Percentiles rank a stretch among this genome's conserved stretches.
phyloP scores from a whole-genome alignment of 2,113 vertebrate species.

The Coptodon rendalli region DNA sequence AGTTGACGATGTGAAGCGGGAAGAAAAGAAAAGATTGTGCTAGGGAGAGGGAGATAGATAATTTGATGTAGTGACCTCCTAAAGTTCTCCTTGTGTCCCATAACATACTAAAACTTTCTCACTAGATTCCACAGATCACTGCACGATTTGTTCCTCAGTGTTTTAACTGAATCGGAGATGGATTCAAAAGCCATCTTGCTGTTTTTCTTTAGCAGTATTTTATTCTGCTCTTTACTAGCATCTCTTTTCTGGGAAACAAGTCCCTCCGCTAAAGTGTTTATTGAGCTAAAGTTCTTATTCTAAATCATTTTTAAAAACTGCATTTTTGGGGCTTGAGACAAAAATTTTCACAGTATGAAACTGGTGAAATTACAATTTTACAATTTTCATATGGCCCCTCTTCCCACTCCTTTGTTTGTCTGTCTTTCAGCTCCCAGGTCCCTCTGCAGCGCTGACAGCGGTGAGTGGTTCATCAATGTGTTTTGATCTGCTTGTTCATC shows the following conservation, averaged over 20 bases:
- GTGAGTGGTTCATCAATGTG: slow-evolving; percentile 72
- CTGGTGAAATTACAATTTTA: not conserved
- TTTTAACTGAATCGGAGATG: not conserved
- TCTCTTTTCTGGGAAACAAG: not conserved
- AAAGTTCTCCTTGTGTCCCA: not conserved
- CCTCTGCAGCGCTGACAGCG: slow-evolving; percentile 81
- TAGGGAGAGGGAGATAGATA: not conserved
- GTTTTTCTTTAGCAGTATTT: not conserved
- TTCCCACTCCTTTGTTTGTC: not conserved
- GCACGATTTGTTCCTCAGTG: not conserved
- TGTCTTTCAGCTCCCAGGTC: slow-evolving; percentile 66
- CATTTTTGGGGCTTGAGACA: not conserved
- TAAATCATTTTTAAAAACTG: not conserved
- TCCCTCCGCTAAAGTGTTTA: not conserved
- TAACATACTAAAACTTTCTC: not conserved
- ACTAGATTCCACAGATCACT: not conserved
- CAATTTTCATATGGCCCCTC: not conserved
- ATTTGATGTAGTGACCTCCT: not conserved
- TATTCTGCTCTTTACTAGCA: not conserved
- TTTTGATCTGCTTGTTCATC: slow-evolving; percentile 29
- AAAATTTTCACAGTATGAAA: not conserved
- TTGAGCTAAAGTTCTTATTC: not conserved
- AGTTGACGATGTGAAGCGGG: not conserved
- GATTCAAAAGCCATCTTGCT: not conserved
- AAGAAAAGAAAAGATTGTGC: not conserved